A percentile compares a stretch with the other conserved stretches of the same genome.
These are phyloP conservation scores for Turritopsis rubra DNA, from an alignment of 30 jellyfish, hydroid and myxozoan species.

Conservation along the genomic window DNA sequence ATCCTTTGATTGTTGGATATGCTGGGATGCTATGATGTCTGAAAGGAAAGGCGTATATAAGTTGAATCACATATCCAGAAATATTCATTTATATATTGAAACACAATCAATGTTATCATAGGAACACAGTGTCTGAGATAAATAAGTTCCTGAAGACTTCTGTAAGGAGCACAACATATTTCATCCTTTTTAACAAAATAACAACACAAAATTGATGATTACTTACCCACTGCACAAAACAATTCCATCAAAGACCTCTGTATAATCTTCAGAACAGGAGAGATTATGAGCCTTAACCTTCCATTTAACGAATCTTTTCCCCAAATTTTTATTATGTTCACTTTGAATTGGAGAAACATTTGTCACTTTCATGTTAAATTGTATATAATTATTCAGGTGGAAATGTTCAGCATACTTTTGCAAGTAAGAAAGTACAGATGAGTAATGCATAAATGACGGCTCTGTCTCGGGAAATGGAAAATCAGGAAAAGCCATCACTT, in stretches of 20 bases:
- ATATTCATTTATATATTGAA: no score
- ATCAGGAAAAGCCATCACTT: constrained; percentile 76
- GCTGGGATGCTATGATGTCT: constrained; percentile 58
- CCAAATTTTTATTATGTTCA: neutral
- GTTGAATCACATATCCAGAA: no score
- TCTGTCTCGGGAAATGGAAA: constrained; percentile 50
- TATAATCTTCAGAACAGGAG: neutral
- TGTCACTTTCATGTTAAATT: constrained; percentile 37
- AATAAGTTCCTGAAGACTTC: no score
- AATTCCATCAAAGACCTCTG: constrained; percentile 42
- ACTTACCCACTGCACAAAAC: constrained; percentile 83
- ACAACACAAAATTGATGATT: neutral
- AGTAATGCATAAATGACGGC: constrained; percentile 44
- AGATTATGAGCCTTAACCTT: constrained; percentile 21
- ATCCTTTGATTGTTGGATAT: constrained; percentile 43
- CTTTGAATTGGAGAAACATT: constrained; percentile 22
- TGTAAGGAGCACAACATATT: no score
- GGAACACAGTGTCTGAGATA: no score
- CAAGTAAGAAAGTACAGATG: constrained; percentile 40
- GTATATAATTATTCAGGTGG: constrained; percentile 27
- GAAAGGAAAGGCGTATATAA: neutral
- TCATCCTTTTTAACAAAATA: no score
- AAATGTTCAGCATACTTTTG: constrained; percentile 40
- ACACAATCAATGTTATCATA: no score
- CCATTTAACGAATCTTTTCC: constrained; percentile 37